phyloP scores from a whole-genome alignment of 2,113 vertebrate species.

The Dipodomys stephensi region DNA sequence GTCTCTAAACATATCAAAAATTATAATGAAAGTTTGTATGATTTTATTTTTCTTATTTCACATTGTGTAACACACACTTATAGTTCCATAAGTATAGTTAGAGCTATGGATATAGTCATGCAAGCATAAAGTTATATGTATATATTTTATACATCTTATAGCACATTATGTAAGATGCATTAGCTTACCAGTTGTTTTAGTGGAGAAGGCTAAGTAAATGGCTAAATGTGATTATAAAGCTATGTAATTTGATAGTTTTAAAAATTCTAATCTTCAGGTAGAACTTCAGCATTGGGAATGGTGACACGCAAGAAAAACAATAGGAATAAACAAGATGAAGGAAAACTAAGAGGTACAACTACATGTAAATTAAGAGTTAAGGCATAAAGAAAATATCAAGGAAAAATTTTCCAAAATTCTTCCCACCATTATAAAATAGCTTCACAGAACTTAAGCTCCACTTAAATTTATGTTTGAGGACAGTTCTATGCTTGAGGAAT shows the following conservation, averaged over 20 bases:
- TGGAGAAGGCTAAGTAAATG: not conserved
- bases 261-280: not conserved
- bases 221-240: not conserved
- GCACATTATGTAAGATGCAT: no score
- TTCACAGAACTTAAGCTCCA: not conserved
- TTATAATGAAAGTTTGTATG: not conserved
- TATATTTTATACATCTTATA: no score
- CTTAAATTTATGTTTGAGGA: slow-evolving; percentile 24
- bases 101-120: no score
- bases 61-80: not conserved
- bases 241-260: not conserved
- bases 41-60: not conserved
- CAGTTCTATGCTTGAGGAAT: not conserved
- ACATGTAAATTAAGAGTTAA: not conserved
- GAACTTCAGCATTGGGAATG: not conserved
- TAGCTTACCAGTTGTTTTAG: not conserved
- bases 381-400: not conserved
- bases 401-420: not conserved
- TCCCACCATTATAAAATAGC: not conserved
- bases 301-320: not conserved
- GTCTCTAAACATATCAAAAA: slow-evolving; percentile 31
- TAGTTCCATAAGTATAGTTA: not conserved
- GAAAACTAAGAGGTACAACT: not conserved
- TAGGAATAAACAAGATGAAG: not conserved
- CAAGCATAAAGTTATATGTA: no score